Base-by-base conservation (phyloP, 1,140 invertebrate genomes). In the Phenacoccus solenopsis region DNA sequence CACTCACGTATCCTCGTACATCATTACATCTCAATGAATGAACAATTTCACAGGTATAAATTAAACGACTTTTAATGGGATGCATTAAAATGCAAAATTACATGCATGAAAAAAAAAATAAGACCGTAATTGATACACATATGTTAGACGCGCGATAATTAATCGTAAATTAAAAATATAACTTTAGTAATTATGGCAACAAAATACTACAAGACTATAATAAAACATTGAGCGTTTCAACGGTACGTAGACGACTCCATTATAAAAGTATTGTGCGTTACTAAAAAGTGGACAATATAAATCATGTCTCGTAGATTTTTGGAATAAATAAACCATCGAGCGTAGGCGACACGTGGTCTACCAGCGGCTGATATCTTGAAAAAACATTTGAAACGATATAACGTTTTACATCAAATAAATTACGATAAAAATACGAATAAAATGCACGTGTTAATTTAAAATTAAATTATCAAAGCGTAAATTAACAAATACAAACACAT, bases 81-180 rank as follows among this genome's bases (percentile, higher is more conserved):
- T 5, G 20, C 16, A 49, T 16, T 49, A 49, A 49, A 49, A 49
- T 5, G 20, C 20, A 49, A 32, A 13, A 32, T 13, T 32, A 32
- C 30, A 5, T 32, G n/a, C n/a, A 32, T 32, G 5, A 32, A 5
- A 32, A 32, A 32, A 32, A 32, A 32, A 32, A 32, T n/a, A 32
- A 32, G 13, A 32, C 30, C 30, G 5, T 13, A 32, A n/a, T n/a
- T n/a, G n/a, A 5, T 32, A 32, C 13, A 32, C 30, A 32, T 32
- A 32, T 13, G 20, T n/a, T 49, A 49, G 38, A 49, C 38, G 38
- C 38, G 38, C 38, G 20, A 49, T 49, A 49, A 49, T 49, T 49
- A 49, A 49, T 49, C 38, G 38, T 49, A 49, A 49, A 49, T 49
- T 49, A 49, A 49, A 49, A 49, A 49, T 49, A 49, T 49, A 49